Percentiles rank a stretch among this genome's conserved stretches.
Conservation (phyloP, 1,140 invertebrate species). For the Anadara kagoshimensis region DNA sequence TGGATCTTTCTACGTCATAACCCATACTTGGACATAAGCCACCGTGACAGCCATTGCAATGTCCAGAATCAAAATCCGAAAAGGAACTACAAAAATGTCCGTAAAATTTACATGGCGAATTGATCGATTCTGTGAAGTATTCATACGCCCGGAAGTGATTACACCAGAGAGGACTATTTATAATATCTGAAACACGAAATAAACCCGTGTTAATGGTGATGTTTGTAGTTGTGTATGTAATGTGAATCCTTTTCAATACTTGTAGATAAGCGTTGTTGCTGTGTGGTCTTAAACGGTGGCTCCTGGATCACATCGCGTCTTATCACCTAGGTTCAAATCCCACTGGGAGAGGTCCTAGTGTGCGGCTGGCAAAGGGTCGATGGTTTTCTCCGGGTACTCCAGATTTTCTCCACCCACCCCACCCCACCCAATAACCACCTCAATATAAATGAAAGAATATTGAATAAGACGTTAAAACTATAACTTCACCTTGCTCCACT, state of each 20-base stretch:
- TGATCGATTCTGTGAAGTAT: constrained; percentile 90
- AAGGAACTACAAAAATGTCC: constrained; percentile 77
- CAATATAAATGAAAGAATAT: no score
- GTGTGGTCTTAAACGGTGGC: not conserved
- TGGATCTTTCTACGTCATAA: constrained; percentile 79
- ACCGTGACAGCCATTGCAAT: constrained; percentile 85
- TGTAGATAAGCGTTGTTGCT: not conserved
- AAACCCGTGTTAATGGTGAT: not conserved
- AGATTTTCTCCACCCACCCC: no score
- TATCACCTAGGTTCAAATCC: not conserved
- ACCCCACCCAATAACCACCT: no score
- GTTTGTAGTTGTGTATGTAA: not conserved
- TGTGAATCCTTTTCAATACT: not conserved
- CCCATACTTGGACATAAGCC: constrained; percentile 88
- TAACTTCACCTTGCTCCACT: not conserved
- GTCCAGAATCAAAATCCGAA: constrained; percentile 83
- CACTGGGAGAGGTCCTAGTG: no score
- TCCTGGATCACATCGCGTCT: not conserved
- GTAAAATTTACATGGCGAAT: constrained; percentile 82
- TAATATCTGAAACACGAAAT: constrained; percentile 38
- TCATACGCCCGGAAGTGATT: constrained; percentile 90
- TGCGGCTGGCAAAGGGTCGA: no score
- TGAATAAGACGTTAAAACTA: no score
- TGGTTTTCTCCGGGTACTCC: no score
- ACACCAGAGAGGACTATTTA: constrained; percentile 80